Conservation (phyloP, 2,113 vertebrate species). For the Origma solitaria region DNA sequence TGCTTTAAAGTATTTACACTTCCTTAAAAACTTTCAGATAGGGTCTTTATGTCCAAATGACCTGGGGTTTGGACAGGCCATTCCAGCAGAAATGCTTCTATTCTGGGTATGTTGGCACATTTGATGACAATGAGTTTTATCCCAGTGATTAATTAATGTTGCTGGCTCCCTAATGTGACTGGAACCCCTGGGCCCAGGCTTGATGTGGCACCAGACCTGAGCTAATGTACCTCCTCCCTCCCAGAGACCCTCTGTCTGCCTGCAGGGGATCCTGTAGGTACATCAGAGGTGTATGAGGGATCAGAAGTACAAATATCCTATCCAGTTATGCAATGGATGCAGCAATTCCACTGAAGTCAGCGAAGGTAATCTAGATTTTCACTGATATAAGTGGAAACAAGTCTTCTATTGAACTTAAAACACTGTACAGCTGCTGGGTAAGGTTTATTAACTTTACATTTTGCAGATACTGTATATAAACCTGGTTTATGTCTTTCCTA, state of each 20-base stretch:
- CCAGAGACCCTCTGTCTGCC: neutral
- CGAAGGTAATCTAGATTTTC: neutral
- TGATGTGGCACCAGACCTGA: neutral
- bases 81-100: neutral
- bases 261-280: neutral
- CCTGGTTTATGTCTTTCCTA: neutral
- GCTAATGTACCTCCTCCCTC: neutral
- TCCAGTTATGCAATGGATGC: neutral
- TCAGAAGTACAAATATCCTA: neutral
- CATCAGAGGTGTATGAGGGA: neutral
- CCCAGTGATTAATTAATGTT: neutral
- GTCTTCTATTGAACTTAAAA: neutral
- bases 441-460: constrained; percentile 1
- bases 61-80: neutral
- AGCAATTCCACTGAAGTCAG: neutral
- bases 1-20: neutral
- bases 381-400: neutral
- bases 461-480: constrained; percentile 15
- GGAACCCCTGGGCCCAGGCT: neutral
- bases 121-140: neutral
- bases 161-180: neutral
- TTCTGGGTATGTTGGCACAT: neutral
- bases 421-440: neutral
- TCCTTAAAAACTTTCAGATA: neutral
- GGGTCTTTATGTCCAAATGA: neutral